Evolutionary conservation across 53 echinoderm and acorn worm genomes (phyloP), one percentile per base, ranked within the genome.

Genomic region (Echinometra lucunter): DNA sequence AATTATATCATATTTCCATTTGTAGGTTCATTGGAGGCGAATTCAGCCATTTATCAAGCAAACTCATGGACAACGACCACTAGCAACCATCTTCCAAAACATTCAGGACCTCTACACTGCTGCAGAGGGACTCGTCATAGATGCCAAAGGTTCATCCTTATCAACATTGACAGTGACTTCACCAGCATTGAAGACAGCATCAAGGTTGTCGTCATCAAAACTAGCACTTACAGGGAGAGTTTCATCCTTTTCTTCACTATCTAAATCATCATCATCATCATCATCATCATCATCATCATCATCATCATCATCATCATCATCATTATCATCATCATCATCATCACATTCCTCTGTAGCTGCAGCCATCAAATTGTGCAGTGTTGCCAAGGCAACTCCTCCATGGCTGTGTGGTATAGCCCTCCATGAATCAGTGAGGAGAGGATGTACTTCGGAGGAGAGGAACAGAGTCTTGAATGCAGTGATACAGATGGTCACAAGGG

Each of bases 341-440:
- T 66, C 47, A 70, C 37, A 38, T 42, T 45, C 42, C 18, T 37
- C 44, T 28, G 57, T 18, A 55, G 81, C 23, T 32, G 47, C 57
- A 93, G 47, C 93, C 49, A 16, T 30, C 21, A 21, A 40, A 63
- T 4, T 6, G 21, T 42, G n/a, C 37, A 45, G 40, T 17, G 45
- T 60, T 85, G 6, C 94, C 83, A 83, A 28, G 87, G 94, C 3
- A n/a, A 82, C 83, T 30, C 94, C 42, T 94, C 94, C 94, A 94
- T 94, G 94, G 94, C 40, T 94, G 42, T 58, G 60, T 83, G 66
- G 63, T 13, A 1, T 85, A 40, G 94, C 85, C 27, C 40, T 60
- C 44, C n/a, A 83, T 45, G 85, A 38, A 13, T 60, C 94, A 38
- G 60, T 83, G 12, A 83, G 42, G 66, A 82, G 80, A 37, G 37